Percentiles rank a stretch among this genome's conserved stretches.
Conservation (phyloP, 2,113 vertebrate species). For the Callaeas wilsoni region DNA sequence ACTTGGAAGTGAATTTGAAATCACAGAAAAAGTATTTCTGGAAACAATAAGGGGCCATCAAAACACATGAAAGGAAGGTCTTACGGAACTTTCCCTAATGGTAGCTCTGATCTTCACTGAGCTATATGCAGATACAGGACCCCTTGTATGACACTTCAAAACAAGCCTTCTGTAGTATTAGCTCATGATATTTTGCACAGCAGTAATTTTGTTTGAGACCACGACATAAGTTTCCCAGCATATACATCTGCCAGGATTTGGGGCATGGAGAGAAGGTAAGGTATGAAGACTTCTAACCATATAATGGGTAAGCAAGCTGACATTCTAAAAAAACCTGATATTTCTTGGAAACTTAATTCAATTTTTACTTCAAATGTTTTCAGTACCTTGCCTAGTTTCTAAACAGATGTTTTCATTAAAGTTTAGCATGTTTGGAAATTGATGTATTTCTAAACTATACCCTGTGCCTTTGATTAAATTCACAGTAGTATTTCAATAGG, state of each 20-base stretch:
- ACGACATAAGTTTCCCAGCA: not conserved
- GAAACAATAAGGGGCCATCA: not conserved
- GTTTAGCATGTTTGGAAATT: not conserved
- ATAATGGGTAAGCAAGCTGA: not conserved
- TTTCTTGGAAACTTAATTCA: not conserved
- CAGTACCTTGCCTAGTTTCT: not conserved
- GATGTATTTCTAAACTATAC: not conserved
- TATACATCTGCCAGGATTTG: not conserved
- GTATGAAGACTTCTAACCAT: not conserved
- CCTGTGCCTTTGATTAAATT: not conserved
- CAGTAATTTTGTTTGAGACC: not conserved
- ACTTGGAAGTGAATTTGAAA: slow-evolving; percentile 30
- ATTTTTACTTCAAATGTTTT: not conserved
- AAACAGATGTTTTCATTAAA: not conserved
- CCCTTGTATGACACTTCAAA: not conserved
- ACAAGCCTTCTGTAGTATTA: not conserved
- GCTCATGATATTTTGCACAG: not conserved
- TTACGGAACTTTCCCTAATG: not conserved
- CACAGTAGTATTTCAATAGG: not conserved
- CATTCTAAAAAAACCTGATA: not conserved
- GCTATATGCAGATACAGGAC: not conserved
- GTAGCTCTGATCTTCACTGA: not conserved
- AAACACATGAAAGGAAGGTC: not conserved
- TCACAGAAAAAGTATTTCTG: not conserved
- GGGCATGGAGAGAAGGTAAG: not conserved